phyloP scores from a whole-genome alignment of 2,888 invertebrate genomes.

The Alviniconcha strummeri region DNA sequence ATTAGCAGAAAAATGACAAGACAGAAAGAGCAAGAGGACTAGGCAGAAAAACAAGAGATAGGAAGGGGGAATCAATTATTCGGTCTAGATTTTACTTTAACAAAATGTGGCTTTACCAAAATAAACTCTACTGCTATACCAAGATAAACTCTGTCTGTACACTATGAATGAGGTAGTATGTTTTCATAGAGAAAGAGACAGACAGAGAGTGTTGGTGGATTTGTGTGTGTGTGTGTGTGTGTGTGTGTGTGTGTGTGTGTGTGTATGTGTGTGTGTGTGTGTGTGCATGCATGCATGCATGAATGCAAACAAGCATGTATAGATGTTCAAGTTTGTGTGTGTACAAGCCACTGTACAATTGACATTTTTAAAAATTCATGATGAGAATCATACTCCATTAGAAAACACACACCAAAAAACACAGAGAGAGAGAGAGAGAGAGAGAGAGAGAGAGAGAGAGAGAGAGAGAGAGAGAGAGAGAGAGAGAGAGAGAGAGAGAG shows the following conservation, averaged over 20 bases:
- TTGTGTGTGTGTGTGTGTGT: too few species aligned
- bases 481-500: too few species aligned
- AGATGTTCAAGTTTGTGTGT: slow-evolving; percentile 6
- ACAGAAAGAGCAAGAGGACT: too few species aligned
- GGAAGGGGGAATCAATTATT: neutral
- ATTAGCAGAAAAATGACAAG: too few species aligned
- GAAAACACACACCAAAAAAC: neutral
- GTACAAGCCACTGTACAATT: neutral
- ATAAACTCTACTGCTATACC: neutral
- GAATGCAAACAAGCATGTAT: neutral
- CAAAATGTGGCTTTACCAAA: neutral
- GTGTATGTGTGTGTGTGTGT: slow-evolving; percentile 14
- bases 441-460: too few species aligned
- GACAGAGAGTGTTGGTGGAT: too few species aligned
- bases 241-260: too few species aligned
- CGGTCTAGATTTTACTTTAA: neutral
- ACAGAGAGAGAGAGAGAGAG: neutral
- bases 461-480: too few species aligned
- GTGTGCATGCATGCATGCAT: neutral
- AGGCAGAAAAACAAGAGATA: too few species aligned
- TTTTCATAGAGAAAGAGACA: too few species aligned
- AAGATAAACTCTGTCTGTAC: too few species aligned
- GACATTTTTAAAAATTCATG: neutral
- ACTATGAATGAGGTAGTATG: too few species aligned
- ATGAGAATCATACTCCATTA: neutral